Percentiles rank a stretch among this genome's conserved stretches.
These are phyloP conservation scores for Trissolcus basalis DNA, from an alignment of 1,140 invertebrate genomes.

Conservation along the genomic window DNA sequence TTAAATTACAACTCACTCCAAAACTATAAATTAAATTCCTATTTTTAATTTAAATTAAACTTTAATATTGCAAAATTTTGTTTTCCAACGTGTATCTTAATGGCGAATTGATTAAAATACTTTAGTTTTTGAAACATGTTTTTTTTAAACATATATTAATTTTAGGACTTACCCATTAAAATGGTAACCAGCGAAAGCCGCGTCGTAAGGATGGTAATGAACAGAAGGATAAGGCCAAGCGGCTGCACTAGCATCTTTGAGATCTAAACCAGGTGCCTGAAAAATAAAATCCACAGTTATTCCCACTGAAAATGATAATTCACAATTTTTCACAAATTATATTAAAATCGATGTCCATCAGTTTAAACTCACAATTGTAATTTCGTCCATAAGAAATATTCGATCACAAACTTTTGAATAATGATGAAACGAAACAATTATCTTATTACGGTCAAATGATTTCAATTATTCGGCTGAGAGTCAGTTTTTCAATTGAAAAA, in stretches of 20 bases:
- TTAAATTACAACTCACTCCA: too few species aligned
- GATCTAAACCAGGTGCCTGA: conserved; percentile 85
- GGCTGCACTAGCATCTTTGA: conserved; percentile 87
- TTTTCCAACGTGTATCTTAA: too few species aligned
- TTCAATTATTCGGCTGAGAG: conserved; percentile 39
- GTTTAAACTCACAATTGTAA: too few species aligned
- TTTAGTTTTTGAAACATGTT: conserved; percentile 22
- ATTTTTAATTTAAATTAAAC: too few species aligned
- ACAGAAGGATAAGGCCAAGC: conserved; percentile 91
- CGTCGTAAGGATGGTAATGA: conserved; percentile 90
- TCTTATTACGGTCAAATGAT: conserved; percentile 31
- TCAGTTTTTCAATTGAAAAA: conserved; percentile 51
- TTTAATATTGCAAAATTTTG: too few species aligned
- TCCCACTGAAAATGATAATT: too few species aligned
- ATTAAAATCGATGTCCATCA: too few species aligned
- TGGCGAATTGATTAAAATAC: too few species aligned
- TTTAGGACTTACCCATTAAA: conserved; percentile 96
- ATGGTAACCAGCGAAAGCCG: conserved; percentile 90
- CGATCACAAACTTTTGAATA: background rate
- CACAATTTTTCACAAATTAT: too few species aligned
- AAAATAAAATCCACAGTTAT: too few species aligned
- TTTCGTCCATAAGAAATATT: background rate
- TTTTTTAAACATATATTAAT: too few species aligned
- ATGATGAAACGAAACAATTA: conserved; percentile 15
- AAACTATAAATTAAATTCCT: too few species aligned